These are phyloP conservation scores for Drosophila repletoides DNA, from an alignment of 1,140 invertebrate genomes.

Conservation along the genomic window DNA sequence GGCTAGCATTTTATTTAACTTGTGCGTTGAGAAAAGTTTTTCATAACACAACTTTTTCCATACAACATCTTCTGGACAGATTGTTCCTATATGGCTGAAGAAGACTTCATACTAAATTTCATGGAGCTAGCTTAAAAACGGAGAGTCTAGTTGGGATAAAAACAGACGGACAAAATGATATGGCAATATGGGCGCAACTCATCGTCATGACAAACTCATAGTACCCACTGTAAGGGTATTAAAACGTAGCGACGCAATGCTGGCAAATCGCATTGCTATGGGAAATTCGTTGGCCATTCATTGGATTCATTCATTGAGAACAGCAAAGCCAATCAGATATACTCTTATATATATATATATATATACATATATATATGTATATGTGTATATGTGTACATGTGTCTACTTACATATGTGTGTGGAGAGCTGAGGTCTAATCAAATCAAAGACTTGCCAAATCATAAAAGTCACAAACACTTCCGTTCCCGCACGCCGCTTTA, in stretches of 20 bases:
- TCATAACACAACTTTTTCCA: no score
- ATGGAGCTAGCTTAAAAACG: no score
- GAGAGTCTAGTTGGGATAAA: no score
- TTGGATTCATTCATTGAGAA: slow-evolving; percentile 60
- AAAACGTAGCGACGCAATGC: slow-evolving; percentile 1
- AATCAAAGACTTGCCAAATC: slow-evolving; percentile 67
- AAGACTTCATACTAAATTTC: no score
- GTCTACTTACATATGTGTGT: background rate
- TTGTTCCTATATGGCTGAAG: no score
- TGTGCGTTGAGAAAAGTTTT: no score
- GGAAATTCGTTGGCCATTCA: slow-evolving; percentile 56
- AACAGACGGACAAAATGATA: no score
- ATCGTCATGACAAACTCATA: no score
- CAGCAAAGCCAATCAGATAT: slow-evolving; percentile 51
- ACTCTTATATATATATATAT: background rate
- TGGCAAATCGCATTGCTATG: slow-evolving; percentile 7
- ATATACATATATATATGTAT: background rate
- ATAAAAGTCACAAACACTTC: slow-evolving; percentile 58
- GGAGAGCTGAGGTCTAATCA: slow-evolving; percentile 55
- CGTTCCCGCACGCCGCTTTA: slow-evolving; percentile 21
- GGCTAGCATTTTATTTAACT: no score
- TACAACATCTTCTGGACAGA: no score
- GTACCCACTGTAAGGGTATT: background rate
- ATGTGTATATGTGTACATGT: background rate
- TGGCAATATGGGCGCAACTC: no score